Evolutionary conservation across 2,888 invertebrate species (phyloP), one percentile per base, ranked within the genome.

Genomic region (Dasypolia templi): DNA sequence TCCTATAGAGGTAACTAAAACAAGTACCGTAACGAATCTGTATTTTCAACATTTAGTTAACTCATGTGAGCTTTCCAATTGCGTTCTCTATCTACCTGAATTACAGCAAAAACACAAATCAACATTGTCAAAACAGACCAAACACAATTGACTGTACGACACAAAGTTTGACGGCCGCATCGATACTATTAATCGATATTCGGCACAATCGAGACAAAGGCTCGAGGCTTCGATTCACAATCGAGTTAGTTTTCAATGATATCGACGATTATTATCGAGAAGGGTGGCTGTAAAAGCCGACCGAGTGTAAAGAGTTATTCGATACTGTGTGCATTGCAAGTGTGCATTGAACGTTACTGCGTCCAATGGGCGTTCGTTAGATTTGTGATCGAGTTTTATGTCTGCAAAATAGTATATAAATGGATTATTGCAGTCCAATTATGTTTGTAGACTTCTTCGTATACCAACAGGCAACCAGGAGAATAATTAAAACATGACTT

Each of bases 221-320:
- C 51, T 62, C 22, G 39, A 39, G 46, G 42, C 56, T 26, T 58
- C 46, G 68, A 61, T 66, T 69, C 61, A 69, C 55, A 82, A 62
- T 66, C 53, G 61, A 69, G 32, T 56, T 61, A 11, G 51, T 72
- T 59, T 77, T 46, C 72, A 72, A 69, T 83, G 65, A 66, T 81
- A 83, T 81, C 78, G 51, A 39, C 5, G 32, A 68, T 65, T 75
- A 53, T 26, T 44, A 78, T 82, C 61, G 29, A 62, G 56, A 64
- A n/a, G 67, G 68, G 46, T 49, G 29, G 3, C 26, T 65, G 65
- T 79, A 58, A 80, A 63, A 71, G 55, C 44, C 35, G 17, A 44
- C 9, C 32, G 44, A 58, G 46, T 67, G 35, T 58, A 49, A 58
- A 72, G 39, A 53, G 82, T n/a, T 19, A 82, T 77, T 82, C 66